Percentiles rank a stretch among this genome's conserved stretches.
Conservation (phyloP, 2,113 vertebrate genomes). For the Rhombomys opimus region DNA sequence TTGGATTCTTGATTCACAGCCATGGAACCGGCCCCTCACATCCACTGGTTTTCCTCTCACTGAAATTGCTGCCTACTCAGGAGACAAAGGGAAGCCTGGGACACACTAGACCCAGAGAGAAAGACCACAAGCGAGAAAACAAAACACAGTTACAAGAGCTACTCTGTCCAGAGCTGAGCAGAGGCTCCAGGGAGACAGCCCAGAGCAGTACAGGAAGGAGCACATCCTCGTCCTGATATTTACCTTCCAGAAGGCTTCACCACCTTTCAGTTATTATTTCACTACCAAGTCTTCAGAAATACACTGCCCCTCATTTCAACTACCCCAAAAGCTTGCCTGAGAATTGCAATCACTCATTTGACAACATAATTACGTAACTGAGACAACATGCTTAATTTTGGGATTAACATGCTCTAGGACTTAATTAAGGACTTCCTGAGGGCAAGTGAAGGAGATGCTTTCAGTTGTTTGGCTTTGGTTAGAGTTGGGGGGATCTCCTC, state of each 20-base stretch:
- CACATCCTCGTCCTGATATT: not conserved
- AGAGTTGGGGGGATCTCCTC: not conserved
- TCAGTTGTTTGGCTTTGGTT: not conserved
- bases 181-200: not conserved
- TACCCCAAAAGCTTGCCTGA: not conserved
- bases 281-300: not conserved
- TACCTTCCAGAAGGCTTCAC: not conserved
- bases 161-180: not conserved
- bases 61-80: not conserved
- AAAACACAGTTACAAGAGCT: not conserved
- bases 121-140: not conserved
- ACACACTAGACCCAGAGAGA: not conserved
- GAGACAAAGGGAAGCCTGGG: not conserved
- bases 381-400: conserved; percentile 1
- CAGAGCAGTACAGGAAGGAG: not conserved
- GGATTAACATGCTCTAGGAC: not conserved
- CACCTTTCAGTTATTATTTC: conserved; percentile 31
- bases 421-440: conserved; percentile 46
- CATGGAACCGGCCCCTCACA: accelerated
- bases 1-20: not conserved
- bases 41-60: not conserved
- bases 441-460: not conserved
- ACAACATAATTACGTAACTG: not conserved
- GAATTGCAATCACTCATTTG: not conserved
- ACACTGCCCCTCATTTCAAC: not conserved